Evolutionary conservation across 35 echinoderm and acorn worm genomes (phyloP).

Genomic region (Patiria miniata): DNA sequence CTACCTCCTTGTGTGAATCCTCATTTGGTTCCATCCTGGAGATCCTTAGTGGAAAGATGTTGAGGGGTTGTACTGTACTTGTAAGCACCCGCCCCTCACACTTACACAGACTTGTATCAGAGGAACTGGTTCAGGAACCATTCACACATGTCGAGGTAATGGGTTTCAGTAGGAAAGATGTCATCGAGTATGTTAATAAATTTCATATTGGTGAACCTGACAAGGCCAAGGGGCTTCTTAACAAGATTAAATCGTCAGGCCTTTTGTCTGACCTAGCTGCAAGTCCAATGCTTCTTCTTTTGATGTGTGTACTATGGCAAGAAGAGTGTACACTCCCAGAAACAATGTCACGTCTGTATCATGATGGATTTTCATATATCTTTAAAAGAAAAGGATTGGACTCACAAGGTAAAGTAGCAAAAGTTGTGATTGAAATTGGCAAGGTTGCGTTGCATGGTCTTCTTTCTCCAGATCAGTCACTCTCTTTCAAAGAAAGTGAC

Average conservation of each 20-base stretch:
- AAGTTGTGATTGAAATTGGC: neutral
- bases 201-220: neutral
- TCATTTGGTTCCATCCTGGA: neutral
- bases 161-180: neutral
- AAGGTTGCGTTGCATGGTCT: neutral
- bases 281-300: neutral
- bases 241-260: neutral
- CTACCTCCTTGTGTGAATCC: neutral
- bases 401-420: neutral
- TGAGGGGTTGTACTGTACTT: neutral
- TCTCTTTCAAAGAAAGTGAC: slow-evolving; percentile 8
- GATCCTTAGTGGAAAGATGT: neutral
- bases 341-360: neutral
- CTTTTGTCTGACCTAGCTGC: neutral
- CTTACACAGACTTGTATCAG: neutral
- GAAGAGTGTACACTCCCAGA: neutral
- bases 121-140: neutral
- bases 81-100: neutral
- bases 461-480: neutral
- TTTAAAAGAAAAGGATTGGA: neutral
- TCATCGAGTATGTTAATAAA: neutral
- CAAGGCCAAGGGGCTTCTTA: neutral
- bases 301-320: neutral
- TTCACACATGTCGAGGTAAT: neutral
- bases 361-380: neutral